These are phyloP conservation scores for Escarpia spicata DNA, from an alignment of 2,888 invertebrate species.

Conservation along the genomic window DNA sequence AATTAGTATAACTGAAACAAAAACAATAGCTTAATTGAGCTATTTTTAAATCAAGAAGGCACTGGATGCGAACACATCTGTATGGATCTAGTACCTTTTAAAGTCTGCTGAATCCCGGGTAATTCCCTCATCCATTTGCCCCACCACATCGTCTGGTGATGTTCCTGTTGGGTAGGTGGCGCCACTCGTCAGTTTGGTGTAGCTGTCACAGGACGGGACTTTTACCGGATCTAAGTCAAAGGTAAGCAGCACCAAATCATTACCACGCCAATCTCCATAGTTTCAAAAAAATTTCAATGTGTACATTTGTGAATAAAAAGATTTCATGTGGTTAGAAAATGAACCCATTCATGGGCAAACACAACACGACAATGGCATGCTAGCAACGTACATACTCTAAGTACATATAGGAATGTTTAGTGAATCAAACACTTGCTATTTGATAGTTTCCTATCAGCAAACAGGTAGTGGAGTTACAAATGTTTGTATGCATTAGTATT, in stretches of 20 bases:
- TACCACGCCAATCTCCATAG: too few species aligned
- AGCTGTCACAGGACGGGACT: slow-evolving; percentile 35
- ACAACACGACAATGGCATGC: neutral
- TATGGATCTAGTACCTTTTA: slow-evolving; percentile 37
- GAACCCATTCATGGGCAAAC: neutral
- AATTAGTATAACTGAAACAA: too few species aligned
- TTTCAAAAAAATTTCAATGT: too few species aligned
- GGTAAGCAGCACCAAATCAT: neutral
- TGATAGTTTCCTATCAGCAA: neutral
- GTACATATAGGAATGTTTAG: neutral
- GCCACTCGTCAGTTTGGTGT: slow-evolving; percentile 38
- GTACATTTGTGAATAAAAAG: neutral
- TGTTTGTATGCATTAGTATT: neutral
- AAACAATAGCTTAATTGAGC: too few species aligned
- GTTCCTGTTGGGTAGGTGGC: slow-evolving; percentile 41
- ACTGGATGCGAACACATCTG: too few species aligned
- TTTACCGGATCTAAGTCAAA: neutral
- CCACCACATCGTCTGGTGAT: slow-evolving; percentile 43
- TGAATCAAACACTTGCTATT: neutral
- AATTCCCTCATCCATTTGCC: slow-evolving; percentile 44
- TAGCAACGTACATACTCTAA: neutral
- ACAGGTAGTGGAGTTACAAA: neutral
- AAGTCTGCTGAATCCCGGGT: slow-evolving; percentile 44
- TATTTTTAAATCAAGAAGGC: too few species aligned
- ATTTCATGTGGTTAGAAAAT: neutral